These are phyloP conservation scores for Sminthurinus aureus DNA, from an alignment of 2,888 invertebrate genomes.

Conservation along the genomic window DNA sequence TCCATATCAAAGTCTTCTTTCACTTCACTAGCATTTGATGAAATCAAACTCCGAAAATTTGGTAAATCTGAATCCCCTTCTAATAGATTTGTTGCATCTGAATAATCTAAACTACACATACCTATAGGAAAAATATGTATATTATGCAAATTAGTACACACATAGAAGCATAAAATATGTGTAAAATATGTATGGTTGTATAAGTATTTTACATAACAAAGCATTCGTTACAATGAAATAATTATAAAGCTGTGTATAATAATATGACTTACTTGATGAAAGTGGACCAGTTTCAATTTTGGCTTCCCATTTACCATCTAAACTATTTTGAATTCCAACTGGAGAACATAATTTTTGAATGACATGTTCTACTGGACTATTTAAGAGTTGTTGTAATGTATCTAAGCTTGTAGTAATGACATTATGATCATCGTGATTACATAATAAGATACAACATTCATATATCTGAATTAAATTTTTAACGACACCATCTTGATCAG, in stretches of 20 bases:
- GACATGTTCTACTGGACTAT: conserved; percentile 67
- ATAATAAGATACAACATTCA: conserved; percentile 72
- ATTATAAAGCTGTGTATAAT: background rate
- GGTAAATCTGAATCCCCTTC: conserved; percentile 55
- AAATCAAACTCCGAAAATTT: conserved; percentile 49
- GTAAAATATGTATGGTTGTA: too few relatives aligned
- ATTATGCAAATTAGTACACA: too few relatives aligned
- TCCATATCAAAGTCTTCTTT: conserved; percentile 49
- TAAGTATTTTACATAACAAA: too few relatives aligned
- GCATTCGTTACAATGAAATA: too few relatives aligned
- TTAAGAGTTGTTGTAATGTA: conserved; percentile 71
- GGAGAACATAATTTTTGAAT: conserved; percentile 67
- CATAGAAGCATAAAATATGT: too few relatives aligned
- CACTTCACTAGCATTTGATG: conserved; percentile 51
- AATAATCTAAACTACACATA: conserved; percentile 47
- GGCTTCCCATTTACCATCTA: conserved; percentile 48
- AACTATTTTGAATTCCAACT: conserved; percentile 63
- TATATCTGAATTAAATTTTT: conserved; percentile 66
- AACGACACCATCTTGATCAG: conserved; percentile 45
- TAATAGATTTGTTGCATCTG: conserved; percentile 50
- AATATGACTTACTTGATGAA: conserved; percentile 41
- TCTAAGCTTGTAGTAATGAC: conserved; percentile 88
- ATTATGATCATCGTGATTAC: conserved; percentile 78
- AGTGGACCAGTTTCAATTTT: conserved; percentile 35
- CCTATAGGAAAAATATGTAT: conserved; percentile 39